These are phyloP conservation scores for Lumbricus terrestris DNA, from an alignment of 2,888 invertebrate genomes.

Conservation along the genomic window DNA sequence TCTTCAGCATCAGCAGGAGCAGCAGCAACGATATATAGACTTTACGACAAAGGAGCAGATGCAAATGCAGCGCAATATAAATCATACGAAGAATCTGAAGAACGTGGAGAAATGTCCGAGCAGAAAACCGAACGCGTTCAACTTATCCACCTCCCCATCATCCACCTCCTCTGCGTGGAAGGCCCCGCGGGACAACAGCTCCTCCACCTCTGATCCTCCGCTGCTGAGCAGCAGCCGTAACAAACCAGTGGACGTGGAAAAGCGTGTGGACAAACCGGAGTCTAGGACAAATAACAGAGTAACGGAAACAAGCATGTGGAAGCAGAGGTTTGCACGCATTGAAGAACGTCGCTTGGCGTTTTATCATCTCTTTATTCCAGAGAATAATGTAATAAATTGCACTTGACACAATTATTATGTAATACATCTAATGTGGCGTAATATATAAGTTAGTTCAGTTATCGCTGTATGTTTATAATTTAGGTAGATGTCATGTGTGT, in stretches of 20 bases:
- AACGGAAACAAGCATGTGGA: neutral
- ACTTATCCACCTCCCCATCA: no score
- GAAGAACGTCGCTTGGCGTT: neutral
- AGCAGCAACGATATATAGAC: neutral
- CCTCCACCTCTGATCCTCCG: neutral
- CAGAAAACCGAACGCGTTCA: neutral
- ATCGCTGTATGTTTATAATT: neutral
- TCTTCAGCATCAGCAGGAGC: neutral
- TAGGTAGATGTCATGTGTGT: neutral
- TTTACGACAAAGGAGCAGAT: neutral
- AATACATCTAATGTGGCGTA: neutral
- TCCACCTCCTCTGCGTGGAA: neutral
- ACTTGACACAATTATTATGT: neutral
- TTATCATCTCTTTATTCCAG: neutral
- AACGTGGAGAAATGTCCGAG: constrained; percentile 5
- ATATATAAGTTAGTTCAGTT: neutral
- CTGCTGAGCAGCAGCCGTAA: neutral
- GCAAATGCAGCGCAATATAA: constrained; percentile 9
- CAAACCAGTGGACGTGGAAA: neutral
- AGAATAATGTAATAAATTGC: neutral
- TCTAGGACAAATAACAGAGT: neutral
- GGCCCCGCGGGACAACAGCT: neutral
- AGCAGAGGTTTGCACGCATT: neutral
- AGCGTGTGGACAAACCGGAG: neutral
- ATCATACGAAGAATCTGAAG: constrained; percentile 14